Percentiles rank a stretch among this genome's conserved stretches.
phyloP scores from a whole-genome alignment of 2,113 vertebrate genomes.

The Paramormyrops kingsleyae region DNA sequence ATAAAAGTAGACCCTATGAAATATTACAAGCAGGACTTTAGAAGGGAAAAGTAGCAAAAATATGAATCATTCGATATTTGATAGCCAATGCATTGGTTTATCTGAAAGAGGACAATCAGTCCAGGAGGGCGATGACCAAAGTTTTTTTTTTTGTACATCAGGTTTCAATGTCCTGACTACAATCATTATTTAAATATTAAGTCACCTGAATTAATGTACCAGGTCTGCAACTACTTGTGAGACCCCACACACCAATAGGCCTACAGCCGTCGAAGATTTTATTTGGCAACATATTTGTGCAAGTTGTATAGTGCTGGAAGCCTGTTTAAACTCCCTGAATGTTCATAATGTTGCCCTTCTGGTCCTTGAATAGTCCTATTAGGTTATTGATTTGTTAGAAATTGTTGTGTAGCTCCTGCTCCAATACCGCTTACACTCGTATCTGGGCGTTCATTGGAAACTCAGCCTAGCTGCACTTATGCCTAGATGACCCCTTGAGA shows the following conservation, averaged over 20 bases:
- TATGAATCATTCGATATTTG: neutral
- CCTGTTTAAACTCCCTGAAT: neutral
- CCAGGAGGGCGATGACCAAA: neutral
- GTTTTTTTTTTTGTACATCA: neutral
- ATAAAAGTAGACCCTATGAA: neutral
- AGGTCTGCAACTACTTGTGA: neutral
- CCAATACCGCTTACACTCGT: neutral
- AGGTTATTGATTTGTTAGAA: neutral
- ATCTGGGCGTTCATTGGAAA: neutral
- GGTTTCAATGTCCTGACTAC: neutral
- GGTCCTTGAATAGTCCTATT: neutral
- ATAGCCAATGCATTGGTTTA: neutral
- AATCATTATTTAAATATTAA: neutral
- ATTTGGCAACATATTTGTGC: neutral
- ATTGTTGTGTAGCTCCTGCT: neutral
- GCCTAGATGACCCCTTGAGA: neutral
- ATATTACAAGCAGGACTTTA: neutral
- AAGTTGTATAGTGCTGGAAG: neutral
- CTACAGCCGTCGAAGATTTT: neutral
- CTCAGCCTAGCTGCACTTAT: neutral
- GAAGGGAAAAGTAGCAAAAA: neutral
- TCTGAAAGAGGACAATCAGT: neutral
- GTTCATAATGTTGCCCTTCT: neutral
- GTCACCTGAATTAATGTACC: neutral
- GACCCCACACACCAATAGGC: neutral